Conservation (phyloP, 2,113 vertebrate genomes). For the Tupaia chinensis region DNA sequence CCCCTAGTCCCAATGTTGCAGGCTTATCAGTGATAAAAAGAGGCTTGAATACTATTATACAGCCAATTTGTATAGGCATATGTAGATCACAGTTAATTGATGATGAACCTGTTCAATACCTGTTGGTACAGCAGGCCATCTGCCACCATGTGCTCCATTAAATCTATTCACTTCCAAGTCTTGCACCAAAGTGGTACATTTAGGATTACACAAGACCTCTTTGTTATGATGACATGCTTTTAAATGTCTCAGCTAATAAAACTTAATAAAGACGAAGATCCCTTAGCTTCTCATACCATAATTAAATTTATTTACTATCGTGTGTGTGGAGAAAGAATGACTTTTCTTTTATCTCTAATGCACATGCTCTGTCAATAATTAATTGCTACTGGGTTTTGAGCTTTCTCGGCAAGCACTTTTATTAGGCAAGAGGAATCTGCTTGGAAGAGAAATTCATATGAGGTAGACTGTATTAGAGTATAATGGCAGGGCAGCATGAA, state of each 20-base stretch:
- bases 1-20: not conserved
- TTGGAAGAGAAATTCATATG: slow-evolving; percentile 79
- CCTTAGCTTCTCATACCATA: slow-evolving; percentile 87
- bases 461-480: slow-evolving; percentile 69
- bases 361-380: slow-evolving; percentile 90
- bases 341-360: slow-evolving; percentile 90
- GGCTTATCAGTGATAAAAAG: not conserved
- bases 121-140: slow-evolving; percentile 83
- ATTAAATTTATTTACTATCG: slow-evolving; percentile 91
- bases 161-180: slow-evolving; percentile 83
- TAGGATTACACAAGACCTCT: slow-evolving; percentile 89
- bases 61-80: slow-evolving; percentile 63
- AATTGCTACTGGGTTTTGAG: slow-evolving; percentile 88
- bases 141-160: slow-evolving; percentile 86
- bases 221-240: slow-evolving; percentile 90
- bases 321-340: slow-evolving; percentile 83
- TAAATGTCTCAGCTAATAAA: slow-evolving; percentile 90
- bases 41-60: slow-evolving; percentile 26
- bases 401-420: slow-evolving; percentile 85
- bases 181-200: slow-evolving; percentile 80
- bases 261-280: slow-evolving; percentile 88
- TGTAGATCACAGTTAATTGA: slow-evolving; percentile 83
- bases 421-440: slow-evolving; percentile 84
- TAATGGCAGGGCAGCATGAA: slow-evolving; percentile 45
- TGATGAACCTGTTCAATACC: slow-evolving; percentile 82